phyloP scores from a whole-genome alignment of 2,888 invertebrate species.

The Copidosoma aretas region DNA sequence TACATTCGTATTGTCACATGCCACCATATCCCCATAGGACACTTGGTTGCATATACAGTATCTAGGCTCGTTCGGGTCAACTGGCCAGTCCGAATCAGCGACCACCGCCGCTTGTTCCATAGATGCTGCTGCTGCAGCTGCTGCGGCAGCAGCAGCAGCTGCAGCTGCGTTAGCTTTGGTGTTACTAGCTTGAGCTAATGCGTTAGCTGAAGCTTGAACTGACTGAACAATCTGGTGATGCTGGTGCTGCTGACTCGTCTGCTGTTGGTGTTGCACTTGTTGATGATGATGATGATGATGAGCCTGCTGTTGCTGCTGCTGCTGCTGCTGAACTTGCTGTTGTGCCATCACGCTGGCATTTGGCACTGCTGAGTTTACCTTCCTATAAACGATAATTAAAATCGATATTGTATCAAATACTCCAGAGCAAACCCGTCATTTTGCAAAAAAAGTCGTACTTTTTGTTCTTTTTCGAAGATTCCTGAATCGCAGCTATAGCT shows the following conservation, averaged over 20 bases:
- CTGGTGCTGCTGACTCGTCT: conserved; percentile 14
- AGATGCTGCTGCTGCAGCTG: conserved; percentile 7
- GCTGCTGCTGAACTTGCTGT: conserved; percentile 51
- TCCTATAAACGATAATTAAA: conserved; percentile 51
- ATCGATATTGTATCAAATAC: too few relatives aligned
- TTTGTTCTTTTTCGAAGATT: conserved; percentile 71
- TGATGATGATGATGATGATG: conserved; percentile 32
- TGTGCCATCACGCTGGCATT: conserved; percentile 56
- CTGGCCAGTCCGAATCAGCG: conserved; percentile 83
- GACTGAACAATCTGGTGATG: conserved; percentile 8
- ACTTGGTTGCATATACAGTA: conserved; percentile 98
- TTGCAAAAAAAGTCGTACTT: conserved; percentile 66
- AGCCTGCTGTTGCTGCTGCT: conserved; percentile 21
- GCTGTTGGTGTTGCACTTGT: conserved; percentile 17
- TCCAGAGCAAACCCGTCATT: too few relatives aligned
- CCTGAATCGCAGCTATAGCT: conserved; percentile 74
- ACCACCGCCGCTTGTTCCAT: conserved; percentile 47
- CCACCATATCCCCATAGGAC: conserved; percentile 98
- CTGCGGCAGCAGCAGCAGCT: conserved; percentile 1
- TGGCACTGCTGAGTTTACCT: conserved; percentile 57
- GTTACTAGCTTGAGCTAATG: background rate
- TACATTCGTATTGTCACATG: conserved; percentile 96
- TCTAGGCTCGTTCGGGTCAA: conserved; percentile 94
- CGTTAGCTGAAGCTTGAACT: conserved; percentile 2
- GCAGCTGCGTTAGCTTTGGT: background rate